phyloP scores from a whole-genome alignment of 2,888 invertebrate species.

The Eupsilia transversa region DNA sequence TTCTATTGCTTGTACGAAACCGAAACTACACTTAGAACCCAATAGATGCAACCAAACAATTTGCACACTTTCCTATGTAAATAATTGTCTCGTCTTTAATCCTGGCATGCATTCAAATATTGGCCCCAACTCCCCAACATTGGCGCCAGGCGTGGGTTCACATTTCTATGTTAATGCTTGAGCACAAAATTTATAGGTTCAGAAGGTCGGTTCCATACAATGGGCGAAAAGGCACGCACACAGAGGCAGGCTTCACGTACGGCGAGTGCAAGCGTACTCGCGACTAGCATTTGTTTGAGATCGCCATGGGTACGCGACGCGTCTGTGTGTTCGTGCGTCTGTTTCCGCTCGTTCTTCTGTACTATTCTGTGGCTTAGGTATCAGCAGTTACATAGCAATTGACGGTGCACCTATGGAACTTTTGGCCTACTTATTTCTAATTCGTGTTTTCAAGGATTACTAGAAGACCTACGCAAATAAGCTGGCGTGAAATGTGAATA shows the following conservation, averaged over 20 bases:
- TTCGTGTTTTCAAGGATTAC: conserved; percentile 66
- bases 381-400: conserved; percentile 43
- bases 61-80: conserved; percentile 62
- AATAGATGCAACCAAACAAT: conserved; percentile 30
- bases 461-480: conserved; percentile 62
- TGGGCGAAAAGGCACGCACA: background rate
- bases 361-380: conserved; percentile 17
- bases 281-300: background rate
- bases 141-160: conserved; percentile 55
- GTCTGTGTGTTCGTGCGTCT: background rate
- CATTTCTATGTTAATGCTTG: conserved; percentile 64
- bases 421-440: conserved; percentile 63
- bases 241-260: background rate
- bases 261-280: background rate
- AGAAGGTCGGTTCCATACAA: background rate
- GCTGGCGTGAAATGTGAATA: conserved; percentile 52
- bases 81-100: conserved; percentile 41
- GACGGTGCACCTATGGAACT: conserved; percentile 61
- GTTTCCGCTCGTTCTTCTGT: background rate
- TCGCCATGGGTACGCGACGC: background rate
- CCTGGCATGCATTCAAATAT: conserved; percentile 56
- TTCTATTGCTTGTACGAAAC: conserved; percentile 22
- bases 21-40: conserved; percentile 37
- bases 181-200: conserved; percentile 1
- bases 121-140: conserved; percentile 31